Base-by-base conservation (phyloP, 2,113 vertebrate genomes). In the Saccopteryx bilineata region DNA sequence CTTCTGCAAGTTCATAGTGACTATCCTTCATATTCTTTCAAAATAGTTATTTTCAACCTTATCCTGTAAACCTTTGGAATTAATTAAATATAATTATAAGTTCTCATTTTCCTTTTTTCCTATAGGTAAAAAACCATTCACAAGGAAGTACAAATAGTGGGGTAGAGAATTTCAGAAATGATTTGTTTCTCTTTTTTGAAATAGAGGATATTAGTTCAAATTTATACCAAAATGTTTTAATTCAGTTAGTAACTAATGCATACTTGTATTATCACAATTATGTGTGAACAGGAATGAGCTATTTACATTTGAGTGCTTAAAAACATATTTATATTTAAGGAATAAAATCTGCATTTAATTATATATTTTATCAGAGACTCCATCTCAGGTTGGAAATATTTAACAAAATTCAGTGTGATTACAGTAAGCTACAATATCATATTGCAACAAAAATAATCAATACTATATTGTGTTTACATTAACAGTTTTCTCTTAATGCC, bases 21-120 rank as follows among this genome's bases (percentile, higher is more conserved):
- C 89, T 54, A 0, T 89, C 28, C 63, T 96, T 71, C 39, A n/a
- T 95, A 87, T 89, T 78, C 11, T 97, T 96, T 95, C 50, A 92
- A 91, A 60, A 58, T 19, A 74, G 7, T 93, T 0, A 63, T 85
- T 75, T 61, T 58, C 2, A 85, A 95, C 39, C 54, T 79, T 0
- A 12, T n/a, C 3, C 65, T 68, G 3, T 54, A 74, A 80, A 90
- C 24, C 28, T 87, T 81, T 65, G 21, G 91, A 90, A 88, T 95
- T 26, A 65, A 69, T 65, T 88, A 95, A 78, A 39, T 80, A 68
- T 46, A 60, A 82, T 72, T 93, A 74, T 46, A 93, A 12, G 3
- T 89, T 83, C 46, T 68, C 65, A 79, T 91, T 0, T 0, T 58
- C 23, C 71, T 12, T 88, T 11, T 60, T 31, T 96, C 6, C 23